These are phyloP conservation scores for Sebastolobus alascanus DNA, from an alignment of 2,797 vertebrate genomes.

Conservation along the genomic window DNA sequence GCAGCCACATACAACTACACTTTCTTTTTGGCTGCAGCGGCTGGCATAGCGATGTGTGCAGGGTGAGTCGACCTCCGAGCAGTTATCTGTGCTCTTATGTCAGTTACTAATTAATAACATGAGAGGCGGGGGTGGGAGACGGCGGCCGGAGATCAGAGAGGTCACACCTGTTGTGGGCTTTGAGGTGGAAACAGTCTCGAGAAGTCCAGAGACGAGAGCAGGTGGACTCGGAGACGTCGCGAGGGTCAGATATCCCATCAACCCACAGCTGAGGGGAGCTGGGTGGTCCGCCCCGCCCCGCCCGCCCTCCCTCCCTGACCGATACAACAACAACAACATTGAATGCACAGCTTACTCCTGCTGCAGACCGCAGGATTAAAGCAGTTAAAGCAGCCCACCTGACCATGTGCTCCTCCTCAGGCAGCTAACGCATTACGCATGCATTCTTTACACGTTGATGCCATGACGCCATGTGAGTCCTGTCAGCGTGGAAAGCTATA, in stretches of 20 bases:
- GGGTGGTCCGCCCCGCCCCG: slow-evolving; percentile 55
- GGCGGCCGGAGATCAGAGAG: slow-evolving; percentile 34
- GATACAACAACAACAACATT: slow-evolving; percentile 39
- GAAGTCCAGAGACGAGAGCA: slow-evolving; percentile 51
- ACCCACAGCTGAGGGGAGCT: slow-evolving; percentile 64
- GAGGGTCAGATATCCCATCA: slow-evolving; percentile 43
- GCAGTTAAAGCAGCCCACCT: slow-evolving; percentile 43
- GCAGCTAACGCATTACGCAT: slow-evolving; percentile 51
- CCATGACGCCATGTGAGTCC: slow-evolving; percentile 35
- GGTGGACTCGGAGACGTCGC: slow-evolving; percentile 54
- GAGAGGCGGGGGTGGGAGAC: slow-evolving; percentile 1
- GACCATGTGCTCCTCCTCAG: slow-evolving; percentile 40
- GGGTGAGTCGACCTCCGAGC: slow-evolving; percentile 6
- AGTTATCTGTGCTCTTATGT: slow-evolving; percentile 19
- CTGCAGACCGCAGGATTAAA: slow-evolving; percentile 45
- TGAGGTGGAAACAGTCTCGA: slow-evolving; percentile 33
- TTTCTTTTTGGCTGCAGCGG: background rate
- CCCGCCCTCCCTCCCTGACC: background rate
- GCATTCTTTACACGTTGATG: slow-evolving; percentile 52
- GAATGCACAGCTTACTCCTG: slow-evolving; percentile 31
- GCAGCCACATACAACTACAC: background rate
- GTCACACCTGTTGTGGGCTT: slow-evolving; percentile 68
- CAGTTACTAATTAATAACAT: slow-evolving; percentile 32
- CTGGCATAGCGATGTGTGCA: background rate
- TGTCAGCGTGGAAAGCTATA: slow-evolving; percentile 14